Percentiles rank a stretch among this genome's conserved stretches.
These are phyloP conservation scores for Odontomyia ornata DNA, from an alignment of 2,888 invertebrate genomes.

Conservation along the genomic window DNA sequence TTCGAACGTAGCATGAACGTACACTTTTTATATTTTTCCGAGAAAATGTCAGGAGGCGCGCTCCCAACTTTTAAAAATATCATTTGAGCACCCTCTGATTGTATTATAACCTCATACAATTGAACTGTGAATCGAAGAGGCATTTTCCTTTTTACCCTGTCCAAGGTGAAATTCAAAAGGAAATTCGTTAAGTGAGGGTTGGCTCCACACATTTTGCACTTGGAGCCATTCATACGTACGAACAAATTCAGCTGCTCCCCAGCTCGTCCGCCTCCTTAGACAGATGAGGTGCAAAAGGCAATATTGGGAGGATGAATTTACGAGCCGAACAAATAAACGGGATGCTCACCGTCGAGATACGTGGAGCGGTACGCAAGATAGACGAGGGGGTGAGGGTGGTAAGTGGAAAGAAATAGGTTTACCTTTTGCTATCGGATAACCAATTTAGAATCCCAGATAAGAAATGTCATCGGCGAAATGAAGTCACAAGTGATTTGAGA, in stretches of 20 bases:
- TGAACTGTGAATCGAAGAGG: slow-evolving; percentile 33
- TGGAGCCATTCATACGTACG: not conserved
- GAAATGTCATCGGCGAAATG: slow-evolving; percentile 35
- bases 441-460: slow-evolving; percentile 40
- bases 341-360: not conserved
- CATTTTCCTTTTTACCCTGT: slow-evolving; percentile 15
- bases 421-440: slow-evolving; percentile 43
- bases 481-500: slow-evolving; percentile 42
- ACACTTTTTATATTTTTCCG: not conserved
- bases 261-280: not conserved
- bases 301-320: not conserved
- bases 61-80: slow-evolving; percentile 41
- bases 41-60: not conserved
- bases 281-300: not conserved
- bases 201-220: not conserved
- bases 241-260: not conserved
- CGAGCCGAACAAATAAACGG: not conserved
- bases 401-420: slow-evolving; percentile 29
- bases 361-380: too few relatives aligned
- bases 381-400: not conserved
- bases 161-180: slow-evolving; percentile 32
- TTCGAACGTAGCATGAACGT: not conserved
- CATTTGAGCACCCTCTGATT: slow-evolving; percentile 40
- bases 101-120: slow-evolving; percentile 40
- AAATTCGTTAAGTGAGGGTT: slow-evolving; percentile 29